A percentile compares a stretch with the other conserved stretches of the same genome.
phyloP scores from a whole-genome alignment of 2,797 vertebrate species.

The Dendrocincla tyrannina region DNA sequence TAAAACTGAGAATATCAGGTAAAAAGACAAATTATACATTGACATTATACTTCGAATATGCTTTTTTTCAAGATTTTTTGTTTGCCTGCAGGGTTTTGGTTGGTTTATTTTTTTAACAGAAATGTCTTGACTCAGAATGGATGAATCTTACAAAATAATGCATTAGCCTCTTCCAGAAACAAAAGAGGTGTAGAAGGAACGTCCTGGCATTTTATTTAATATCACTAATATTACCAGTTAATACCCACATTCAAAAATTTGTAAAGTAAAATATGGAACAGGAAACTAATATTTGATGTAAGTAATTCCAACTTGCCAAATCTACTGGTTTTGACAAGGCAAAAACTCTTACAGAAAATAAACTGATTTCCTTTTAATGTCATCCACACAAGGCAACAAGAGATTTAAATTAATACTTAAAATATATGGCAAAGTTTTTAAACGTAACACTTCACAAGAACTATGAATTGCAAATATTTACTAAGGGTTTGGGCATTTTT shows the following conservation, averaged over 20 bases:
- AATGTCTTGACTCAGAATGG: not conserved
- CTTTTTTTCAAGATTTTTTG: not conserved
- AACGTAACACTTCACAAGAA: not conserved
- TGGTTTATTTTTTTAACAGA: not conserved
- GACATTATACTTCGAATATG: not conserved
- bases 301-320: not conserved
- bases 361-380: not conserved
- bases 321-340: not conserved
- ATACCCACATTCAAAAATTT: not conserved
- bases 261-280: not conserved
- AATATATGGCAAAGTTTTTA: not conserved
- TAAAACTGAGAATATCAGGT: not conserved
- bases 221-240: not conserved
- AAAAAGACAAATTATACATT: not conserved
- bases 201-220: not conserved
- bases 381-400: not conserved
- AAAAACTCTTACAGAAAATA: not conserved
- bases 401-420: not conserved
- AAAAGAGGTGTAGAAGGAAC: not conserved
- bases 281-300: not conserved
- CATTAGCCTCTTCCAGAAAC: not conserved
- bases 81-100: not conserved
- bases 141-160: not conserved
- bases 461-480: not conserved
- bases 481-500: not conserved